A percentile compares a stretch with the other conserved stretches of the same genome.
phyloP scores from a whole-genome alignment of 1,140 invertebrate genomes.

The Charaxes varanes region DNA sequence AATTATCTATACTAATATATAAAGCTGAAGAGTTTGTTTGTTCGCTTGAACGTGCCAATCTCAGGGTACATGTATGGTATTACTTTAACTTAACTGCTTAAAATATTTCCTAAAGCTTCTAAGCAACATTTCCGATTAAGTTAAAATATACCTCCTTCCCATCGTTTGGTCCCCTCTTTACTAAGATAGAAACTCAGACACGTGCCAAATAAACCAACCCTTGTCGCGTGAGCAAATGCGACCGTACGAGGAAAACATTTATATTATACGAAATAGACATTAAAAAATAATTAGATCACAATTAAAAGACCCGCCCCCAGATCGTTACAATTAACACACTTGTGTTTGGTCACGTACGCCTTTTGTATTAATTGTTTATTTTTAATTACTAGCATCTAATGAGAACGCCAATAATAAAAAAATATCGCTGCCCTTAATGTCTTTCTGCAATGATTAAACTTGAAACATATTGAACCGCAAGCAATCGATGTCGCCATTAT shows the following conservation, averaged over 20 bases:
- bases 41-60: too few species aligned
- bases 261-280: slow-evolving; percentile 19
- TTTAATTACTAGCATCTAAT: slow-evolving; percentile 42
- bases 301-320: slow-evolving; percentile 20
- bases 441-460: slow-evolving; percentile 38
- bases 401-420: slow-evolving; percentile 37
- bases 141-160: too few species aligned
- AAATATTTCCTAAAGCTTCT: too few species aligned
- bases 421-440: slow-evolving; percentile 44
- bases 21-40: too few species aligned
- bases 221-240: neutral
- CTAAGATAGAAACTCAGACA: slow-evolving; percentile 2
- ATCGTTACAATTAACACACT: slow-evolving; percentile 42
- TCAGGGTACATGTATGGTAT: too few species aligned
- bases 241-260: slow-evolving; percentile 37
- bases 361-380: slow-evolving; percentile 27
- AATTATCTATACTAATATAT: too few species aligned
- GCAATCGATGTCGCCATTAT: slow-evolving; percentile 28
- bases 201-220: neutral
- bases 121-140: too few species aligned
- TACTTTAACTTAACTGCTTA: too few species aligned
- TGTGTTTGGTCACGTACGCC: slow-evolving; percentile 51
- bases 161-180: too few species aligned
- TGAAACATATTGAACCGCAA: slow-evolving; percentile 21
- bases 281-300: slow-evolving; percentile 13